Percentiles rank a stretch among this genome's conserved stretches.
These are phyloP conservation scores for Bettongia penicillata DNA, from an alignment of 2,113 vertebrate species.

Conservation along the genomic window DNA sequence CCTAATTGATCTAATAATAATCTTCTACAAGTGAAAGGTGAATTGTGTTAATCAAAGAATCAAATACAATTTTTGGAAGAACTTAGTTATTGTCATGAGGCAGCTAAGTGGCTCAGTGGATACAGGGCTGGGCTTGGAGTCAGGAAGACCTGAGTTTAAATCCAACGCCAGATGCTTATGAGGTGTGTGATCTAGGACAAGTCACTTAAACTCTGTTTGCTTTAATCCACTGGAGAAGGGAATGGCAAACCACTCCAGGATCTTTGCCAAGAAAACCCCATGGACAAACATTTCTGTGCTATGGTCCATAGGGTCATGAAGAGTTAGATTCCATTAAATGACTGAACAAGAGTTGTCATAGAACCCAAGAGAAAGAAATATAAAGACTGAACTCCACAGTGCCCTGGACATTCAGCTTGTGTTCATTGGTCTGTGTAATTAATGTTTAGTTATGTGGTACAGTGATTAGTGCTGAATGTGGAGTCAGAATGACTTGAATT, in stretches of 20 bases:
- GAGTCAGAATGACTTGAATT: neutral
- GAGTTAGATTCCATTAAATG: too few relatives aligned
- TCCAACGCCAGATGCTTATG: too few relatives aligned
- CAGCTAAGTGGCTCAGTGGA: neutral
- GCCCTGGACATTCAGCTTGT: neutral
- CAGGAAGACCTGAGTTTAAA: too few relatives aligned
- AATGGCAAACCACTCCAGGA: too few relatives aligned
- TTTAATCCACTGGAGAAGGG: too few relatives aligned
- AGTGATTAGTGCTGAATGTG: neutral
- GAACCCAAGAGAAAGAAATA: neutral
- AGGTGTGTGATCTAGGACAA: too few relatives aligned
- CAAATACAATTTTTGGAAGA: neutral
- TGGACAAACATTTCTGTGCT: too few relatives aligned
- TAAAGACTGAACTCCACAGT: neutral
- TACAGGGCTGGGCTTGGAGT: too few relatives aligned
- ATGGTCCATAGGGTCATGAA: too few relatives aligned
- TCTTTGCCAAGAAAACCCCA: too few relatives aligned
- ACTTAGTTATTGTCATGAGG: neutral
- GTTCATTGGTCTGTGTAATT: neutral
- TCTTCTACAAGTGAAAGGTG: neutral
- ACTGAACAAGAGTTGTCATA: too few relatives aligned
- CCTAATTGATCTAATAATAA: neutral
- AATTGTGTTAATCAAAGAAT: neutral
- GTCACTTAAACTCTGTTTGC: too few relatives aligned
- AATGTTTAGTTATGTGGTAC: neutral